These are phyloP conservation scores for Carcharodon carcharias DNA, from an alignment of 2,797 vertebrate genomes.

Conservation along the genomic window DNA sequence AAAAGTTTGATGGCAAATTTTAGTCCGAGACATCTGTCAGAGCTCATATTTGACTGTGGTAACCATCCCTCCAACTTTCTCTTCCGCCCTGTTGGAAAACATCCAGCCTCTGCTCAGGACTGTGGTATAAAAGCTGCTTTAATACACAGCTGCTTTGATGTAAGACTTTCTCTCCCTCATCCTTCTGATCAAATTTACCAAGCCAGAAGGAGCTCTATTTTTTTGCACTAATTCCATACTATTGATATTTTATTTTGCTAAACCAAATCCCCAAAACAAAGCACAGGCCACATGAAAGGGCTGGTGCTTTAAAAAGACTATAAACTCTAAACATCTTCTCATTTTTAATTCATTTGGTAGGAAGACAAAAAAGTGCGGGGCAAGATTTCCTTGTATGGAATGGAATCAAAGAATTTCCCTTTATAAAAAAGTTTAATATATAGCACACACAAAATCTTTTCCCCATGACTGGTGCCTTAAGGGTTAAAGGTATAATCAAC, in stretches of 20 bases:
- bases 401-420: neutral
- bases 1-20: neutral
- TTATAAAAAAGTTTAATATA: neutral
- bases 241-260: neutral
- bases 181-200: neutral
- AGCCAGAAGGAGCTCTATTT: neutral
- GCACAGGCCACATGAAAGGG: conserved; percentile 2
- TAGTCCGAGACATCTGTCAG: neutral
- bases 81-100: neutral
- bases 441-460: neutral
- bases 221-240: neutral
- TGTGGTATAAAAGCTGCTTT: neutral
- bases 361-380: neutral
- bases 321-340: neutral
- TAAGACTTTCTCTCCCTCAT: neutral
- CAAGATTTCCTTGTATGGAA: neutral
- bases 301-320: neutral
- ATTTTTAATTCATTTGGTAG: neutral
- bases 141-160: neutral
- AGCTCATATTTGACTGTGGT: neutral
- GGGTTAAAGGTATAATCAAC: conserved; percentile 11
- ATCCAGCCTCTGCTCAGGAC: neutral
- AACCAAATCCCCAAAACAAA: neutral
- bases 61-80: neutral
- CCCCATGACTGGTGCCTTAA: neutral